phyloP scores from a whole-genome alignment of 2,797 vertebrate genomes.

The Sardinella longiceps region DNA sequence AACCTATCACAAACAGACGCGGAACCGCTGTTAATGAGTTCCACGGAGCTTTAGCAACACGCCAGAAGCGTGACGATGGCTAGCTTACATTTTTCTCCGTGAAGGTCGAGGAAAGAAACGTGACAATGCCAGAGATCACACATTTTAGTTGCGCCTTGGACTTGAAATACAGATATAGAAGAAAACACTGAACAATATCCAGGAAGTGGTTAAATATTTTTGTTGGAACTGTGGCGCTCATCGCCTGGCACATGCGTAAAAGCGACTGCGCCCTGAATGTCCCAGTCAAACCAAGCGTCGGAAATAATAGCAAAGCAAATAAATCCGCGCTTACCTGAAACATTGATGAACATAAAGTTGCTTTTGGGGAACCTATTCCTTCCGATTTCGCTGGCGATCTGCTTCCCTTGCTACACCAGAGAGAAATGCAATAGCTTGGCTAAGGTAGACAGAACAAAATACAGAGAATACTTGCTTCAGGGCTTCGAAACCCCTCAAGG shows the following conservation, averaged over 20 bases:
- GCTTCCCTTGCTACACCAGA: constrained; percentile 91
- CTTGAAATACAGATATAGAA: constrained; percentile 51
- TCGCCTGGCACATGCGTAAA: constrained; percentile 97
- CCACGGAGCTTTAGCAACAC: constrained; percentile 52
- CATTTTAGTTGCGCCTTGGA: background rate
- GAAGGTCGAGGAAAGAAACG: constrained; percentile 43
- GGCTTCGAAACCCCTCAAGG: constrained; percentile 98
- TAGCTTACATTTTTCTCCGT: constrained; percentile 53
- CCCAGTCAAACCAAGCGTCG: constrained; percentile 83
- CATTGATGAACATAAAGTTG: constrained; percentile 81
- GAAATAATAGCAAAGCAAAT: constrained; percentile 86
- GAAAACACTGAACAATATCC: constrained; percentile 63
- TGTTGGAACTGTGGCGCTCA: constrained; percentile 76
- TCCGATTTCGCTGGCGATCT: constrained; percentile 86
- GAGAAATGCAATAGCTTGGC: constrained; percentile 99
- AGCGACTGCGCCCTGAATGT: constrained; percentile 87
- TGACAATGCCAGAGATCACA: background rate
- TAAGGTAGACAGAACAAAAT: constrained; percentile 99
- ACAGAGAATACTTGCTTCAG: constrained; percentile 97
- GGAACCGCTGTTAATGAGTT: constrained; percentile 56
- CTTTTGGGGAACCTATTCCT: constrained; percentile 39
- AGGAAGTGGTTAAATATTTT: constrained; percentile 79
- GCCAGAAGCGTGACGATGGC: constrained; percentile 66
- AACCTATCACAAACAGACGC: constrained; percentile 43
- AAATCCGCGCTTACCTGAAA: constrained; percentile 92